A percentile compares a stretch with the other conserved stretches of the same genome.
Evolutionary conservation across 1,140 invertebrate genomes (phyloP).

Genomic region (Drosophila nikananu): DNA sequence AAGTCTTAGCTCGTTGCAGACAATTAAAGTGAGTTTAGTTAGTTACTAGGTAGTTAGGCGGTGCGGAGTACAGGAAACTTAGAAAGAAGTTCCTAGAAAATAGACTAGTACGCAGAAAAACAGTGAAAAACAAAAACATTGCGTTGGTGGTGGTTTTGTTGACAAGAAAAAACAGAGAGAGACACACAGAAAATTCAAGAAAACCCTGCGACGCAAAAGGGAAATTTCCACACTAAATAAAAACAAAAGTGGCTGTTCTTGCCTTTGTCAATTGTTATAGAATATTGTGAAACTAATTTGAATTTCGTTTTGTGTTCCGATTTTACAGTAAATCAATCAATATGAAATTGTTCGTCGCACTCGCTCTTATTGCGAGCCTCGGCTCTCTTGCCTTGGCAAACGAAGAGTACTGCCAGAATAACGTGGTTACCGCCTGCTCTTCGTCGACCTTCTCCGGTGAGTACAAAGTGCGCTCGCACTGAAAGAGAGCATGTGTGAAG

Average conservation of each 20-base stretch:
- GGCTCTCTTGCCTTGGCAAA: slow-evolving; percentile 86
- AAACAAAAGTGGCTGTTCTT: slow-evolving; percentile 29
- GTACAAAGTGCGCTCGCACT: slow-evolving; percentile 38
- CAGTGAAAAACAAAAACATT: slow-evolving; percentile 28
- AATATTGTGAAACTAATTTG: slow-evolving; percentile 72
- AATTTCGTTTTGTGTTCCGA: slow-evolving; percentile 51
- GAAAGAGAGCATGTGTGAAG: slow-evolving; percentile 50
- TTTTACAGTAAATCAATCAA: slow-evolving; percentile 64
- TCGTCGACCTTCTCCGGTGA: slow-evolving; percentile 62
- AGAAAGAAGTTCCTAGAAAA: background rate
- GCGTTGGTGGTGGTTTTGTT: slow-evolving; percentile 30
- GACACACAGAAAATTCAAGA: slow-evolving; percentile 59
- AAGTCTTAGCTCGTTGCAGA: slow-evolving; percentile 30
- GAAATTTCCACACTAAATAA: background rate
- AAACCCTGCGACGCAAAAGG: slow-evolving; percentile 71
- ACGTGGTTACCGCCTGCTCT: slow-evolving; percentile 87
- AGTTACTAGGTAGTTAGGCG: slow-evolving; percentile 43
- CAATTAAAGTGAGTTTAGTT: slow-evolving; percentile 57
- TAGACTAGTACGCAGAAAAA: background rate
- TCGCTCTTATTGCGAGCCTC: slow-evolving; percentile 86
- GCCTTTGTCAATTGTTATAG: slow-evolving; percentile 41
- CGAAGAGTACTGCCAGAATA: slow-evolving; percentile 88
- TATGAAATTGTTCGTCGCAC: slow-evolving; percentile 87
- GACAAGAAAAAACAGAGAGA: slow-evolving; percentile 14
- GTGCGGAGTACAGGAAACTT: background rate